Percentiles rank a stretch among this genome's conserved stretches.
Evolutionary conservation across 2,113 vertebrate genomes (phyloP).

Genomic region (Pongo pygmaeus): DNA sequence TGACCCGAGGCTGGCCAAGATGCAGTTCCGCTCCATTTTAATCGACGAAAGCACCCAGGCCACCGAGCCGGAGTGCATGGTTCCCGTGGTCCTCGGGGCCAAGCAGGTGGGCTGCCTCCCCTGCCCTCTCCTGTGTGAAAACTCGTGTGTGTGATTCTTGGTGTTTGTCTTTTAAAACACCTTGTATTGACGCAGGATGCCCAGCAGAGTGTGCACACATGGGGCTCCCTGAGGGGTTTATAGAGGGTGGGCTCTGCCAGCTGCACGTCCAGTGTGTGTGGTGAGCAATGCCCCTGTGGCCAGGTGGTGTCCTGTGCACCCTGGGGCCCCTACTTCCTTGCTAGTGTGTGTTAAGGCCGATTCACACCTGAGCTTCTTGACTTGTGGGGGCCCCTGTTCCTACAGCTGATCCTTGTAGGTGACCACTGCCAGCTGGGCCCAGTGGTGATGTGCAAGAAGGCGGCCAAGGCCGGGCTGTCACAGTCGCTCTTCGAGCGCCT

Average conservation of each 20-base stretch:
- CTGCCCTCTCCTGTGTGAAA: accelerated
- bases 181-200: not conserved
- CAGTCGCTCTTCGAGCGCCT: slow-evolving; percentile 96
- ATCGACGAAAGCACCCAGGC: slow-evolving; percentile 99
- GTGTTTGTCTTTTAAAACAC: not conserved
- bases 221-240: not conserved
- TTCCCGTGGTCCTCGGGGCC: slow-evolving; percentile 96
- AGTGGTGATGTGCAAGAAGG: slow-evolving; percentile 99
- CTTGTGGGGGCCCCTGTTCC: not conserved
- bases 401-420: slow-evolving; percentile 96
- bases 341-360: accelerated
- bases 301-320: not conserved
- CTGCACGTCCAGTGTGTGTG: not conserved
- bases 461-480: slow-evolving; percentile 96
- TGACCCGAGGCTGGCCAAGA: slow-evolving; percentile 96
- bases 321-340: not conserved
- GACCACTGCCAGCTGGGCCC: slow-evolving; percentile 99
- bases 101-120: slow-evolving; percentile 89
- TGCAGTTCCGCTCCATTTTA: slow-evolving; percentile 99
- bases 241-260: not conserved
- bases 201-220: not conserved
- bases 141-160: not conserved
- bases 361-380: not conserved
- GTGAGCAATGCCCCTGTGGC: not conserved
- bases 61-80: slow-evolving; percentile 98